Percentiles rank a stretch among this genome's conserved stretches.
These are phyloP conservation scores for Brachionus manjavacas DNA, from an alignment of 1,140 invertebrate species.

Conservation along the genomic window DNA sequence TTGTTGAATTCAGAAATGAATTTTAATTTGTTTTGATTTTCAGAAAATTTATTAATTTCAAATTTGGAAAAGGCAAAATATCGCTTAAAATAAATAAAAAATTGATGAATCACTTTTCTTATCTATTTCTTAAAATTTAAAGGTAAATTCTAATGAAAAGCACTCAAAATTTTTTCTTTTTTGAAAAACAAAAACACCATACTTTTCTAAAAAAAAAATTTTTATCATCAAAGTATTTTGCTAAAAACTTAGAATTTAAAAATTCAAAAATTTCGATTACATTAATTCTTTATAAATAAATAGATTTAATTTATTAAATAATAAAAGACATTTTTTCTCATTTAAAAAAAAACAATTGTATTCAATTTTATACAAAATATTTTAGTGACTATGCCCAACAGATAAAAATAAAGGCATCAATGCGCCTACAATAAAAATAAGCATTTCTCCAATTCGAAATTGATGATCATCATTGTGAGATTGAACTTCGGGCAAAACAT, in stretches of 20 bases:
- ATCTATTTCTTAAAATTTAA: too few relatives aligned
- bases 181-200: too few relatives aligned
- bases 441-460: conserved; percentile 65
- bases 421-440: conserved; percentile 75
- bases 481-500: conserved; percentile 86
- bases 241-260: neutral
- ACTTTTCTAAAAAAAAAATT: too few relatives aligned
- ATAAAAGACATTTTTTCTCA: neutral
- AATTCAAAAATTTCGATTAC: neutral
- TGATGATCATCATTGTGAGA: conserved; percentile 59
- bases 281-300: neutral
- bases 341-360: neutral
- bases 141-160: too few relatives aligned
- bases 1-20: too few relatives aligned
- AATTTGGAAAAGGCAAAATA: too few relatives aligned
- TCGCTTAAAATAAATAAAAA: too few relatives aligned
- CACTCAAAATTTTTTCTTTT: too few relatives aligned
- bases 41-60: too few relatives aligned
- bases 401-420: conserved; percentile 79
- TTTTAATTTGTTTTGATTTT: too few relatives aligned
- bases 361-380: neutral
- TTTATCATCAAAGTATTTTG: too few relatives aligned
- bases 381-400: conserved; percentile 77
- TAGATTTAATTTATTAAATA: neutral
- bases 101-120: too few relatives aligned